phyloP scores from a whole-genome alignment of 2,113 vertebrate species.

The Spea multiplicata region DNA sequence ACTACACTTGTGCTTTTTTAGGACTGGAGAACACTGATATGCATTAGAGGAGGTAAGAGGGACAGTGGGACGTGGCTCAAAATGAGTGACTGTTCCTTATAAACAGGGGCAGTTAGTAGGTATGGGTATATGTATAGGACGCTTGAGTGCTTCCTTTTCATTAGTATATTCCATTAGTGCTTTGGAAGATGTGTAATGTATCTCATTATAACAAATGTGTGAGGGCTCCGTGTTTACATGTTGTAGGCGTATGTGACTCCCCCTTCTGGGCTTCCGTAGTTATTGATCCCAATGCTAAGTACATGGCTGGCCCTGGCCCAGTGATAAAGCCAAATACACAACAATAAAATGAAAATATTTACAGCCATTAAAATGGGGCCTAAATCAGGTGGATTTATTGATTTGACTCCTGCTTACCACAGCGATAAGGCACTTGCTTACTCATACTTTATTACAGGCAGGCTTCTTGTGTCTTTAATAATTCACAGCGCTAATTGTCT shows the following conservation, averaged over 20 bases:
- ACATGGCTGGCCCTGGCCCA: conserved; percentile 44
- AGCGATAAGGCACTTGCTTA: conserved; percentile 67
- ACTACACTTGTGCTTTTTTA: no score
- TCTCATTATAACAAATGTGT: no score
- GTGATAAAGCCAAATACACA: conserved; percentile 50
- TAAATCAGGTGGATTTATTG: conserved; percentile 56
- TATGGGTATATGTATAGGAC: no score
- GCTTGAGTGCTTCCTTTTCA: no score
- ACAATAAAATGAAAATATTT: conserved; percentile 53
- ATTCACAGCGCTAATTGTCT: conserved; percentile 62
- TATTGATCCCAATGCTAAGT: conserved; percentile 42
- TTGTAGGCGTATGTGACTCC: conserved; percentile 14
- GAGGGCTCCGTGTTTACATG: conserved; percentile 24
- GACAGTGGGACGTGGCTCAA: no score
- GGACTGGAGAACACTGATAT: no score
- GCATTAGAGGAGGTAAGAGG: no score
- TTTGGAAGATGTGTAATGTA: no score
- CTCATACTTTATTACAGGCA: conserved; percentile 71
- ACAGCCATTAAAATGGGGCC: conserved; percentile 52
- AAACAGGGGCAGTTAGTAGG: no score
- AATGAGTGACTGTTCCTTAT: no score
- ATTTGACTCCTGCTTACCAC: conserved; percentile 58
- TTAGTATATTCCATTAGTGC: no score
- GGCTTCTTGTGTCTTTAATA: conserved; percentile 60
- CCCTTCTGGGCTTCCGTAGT: conserved; percentile 6